A percentile compares a stretch with the other conserved stretches of the same genome.
Evolutionary conservation across 1,140 invertebrate genomes (phyloP).

Genomic region (Drosophila insularis): DNA sequence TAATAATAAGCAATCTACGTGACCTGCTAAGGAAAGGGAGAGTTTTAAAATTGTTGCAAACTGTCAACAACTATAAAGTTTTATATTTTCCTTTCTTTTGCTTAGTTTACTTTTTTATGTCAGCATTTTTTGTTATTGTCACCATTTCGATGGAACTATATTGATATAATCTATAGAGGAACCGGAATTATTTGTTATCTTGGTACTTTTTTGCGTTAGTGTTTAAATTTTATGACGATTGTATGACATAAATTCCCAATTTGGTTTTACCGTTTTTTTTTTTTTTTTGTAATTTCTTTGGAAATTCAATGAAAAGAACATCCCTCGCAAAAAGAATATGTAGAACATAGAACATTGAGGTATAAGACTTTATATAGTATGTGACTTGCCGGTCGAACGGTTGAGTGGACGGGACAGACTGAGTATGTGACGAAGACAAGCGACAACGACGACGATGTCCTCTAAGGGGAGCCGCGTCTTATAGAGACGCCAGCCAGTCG

Average conservation of each 20-base stretch:
- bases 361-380: conserved; percentile 1
- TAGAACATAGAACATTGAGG: neutral
- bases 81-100: too few species aligned
- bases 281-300: neutral
- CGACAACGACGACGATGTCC: conserved; percentile 19
- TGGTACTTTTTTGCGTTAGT: neutral
- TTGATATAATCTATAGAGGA: too few species aligned
- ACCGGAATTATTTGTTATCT: neutral
- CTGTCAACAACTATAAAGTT: too few species aligned
- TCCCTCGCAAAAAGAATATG: neutral
- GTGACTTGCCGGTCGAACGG: conserved; percentile 1
- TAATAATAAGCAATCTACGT: too few species aligned
- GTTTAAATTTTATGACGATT: neutral
- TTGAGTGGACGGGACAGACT: neutral
- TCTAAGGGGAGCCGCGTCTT: conserved; percentile 26
- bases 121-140: too few species aligned
- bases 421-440: neutral
- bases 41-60: too few species aligned
- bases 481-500: conserved; percentile 46
- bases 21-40: too few species aligned
- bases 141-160: too few species aligned
- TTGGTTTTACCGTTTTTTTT: neutral
- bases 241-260: neutral
- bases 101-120: too few species aligned
- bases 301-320: neutral